Percentiles rank a stretch among this genome's conserved stretches.
These are phyloP conservation scores for Icerya purchasi DNA, from an alignment of 2,888 invertebrate species.

Conservation along the genomic window DNA sequence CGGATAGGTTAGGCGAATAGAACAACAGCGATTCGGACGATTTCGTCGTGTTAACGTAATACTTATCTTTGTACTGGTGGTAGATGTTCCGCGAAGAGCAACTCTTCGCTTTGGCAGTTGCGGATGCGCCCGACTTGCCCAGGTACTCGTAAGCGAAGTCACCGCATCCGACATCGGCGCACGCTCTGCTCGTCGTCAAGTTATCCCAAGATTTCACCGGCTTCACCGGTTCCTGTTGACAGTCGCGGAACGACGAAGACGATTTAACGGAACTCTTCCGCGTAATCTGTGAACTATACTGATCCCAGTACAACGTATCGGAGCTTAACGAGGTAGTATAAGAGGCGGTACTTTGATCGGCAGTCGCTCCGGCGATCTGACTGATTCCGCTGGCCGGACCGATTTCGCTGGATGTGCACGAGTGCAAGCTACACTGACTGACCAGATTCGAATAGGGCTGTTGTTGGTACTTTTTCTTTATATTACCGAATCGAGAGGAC, in stretches of 20 bases:
- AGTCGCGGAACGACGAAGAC: conserved; percentile 15
- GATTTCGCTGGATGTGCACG: conserved; percentile 46
- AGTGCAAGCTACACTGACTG: conserved; percentile 60
- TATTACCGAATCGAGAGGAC: background rate
- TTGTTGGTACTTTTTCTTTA: conserved; percentile 6
- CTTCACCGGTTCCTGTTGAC: conserved; percentile 31
- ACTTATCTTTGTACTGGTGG: conserved; percentile 4
- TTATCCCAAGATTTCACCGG: conserved; percentile 74
- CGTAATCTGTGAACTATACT: conserved; percentile 15
- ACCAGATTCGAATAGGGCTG: conserved; percentile 27
- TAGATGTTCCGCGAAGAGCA: background rate
- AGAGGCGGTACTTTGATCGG: conserved; percentile 51
- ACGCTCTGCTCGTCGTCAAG: conserved; percentile 52
- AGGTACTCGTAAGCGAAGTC: conserved; percentile 8
- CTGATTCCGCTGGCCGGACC: conserved; percentile 13
- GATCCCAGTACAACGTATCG: conserved; percentile 67
- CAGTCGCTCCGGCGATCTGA: conserved; percentile 27
- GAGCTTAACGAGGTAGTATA: conserved; percentile 70
- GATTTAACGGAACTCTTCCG: conserved; percentile 20
- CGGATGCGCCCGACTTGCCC: conserved; percentile 12
- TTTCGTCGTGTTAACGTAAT: conserved; percentile 26
- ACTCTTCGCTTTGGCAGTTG: conserved; percentile 7
- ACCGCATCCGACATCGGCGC: conserved; percentile 34
- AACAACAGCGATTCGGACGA: conserved; percentile 58
- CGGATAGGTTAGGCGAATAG: conserved; percentile 39